Conservation (phyloP, 2,113 vertebrate genomes). For the Chroicocephalus ridibundus region DNA sequence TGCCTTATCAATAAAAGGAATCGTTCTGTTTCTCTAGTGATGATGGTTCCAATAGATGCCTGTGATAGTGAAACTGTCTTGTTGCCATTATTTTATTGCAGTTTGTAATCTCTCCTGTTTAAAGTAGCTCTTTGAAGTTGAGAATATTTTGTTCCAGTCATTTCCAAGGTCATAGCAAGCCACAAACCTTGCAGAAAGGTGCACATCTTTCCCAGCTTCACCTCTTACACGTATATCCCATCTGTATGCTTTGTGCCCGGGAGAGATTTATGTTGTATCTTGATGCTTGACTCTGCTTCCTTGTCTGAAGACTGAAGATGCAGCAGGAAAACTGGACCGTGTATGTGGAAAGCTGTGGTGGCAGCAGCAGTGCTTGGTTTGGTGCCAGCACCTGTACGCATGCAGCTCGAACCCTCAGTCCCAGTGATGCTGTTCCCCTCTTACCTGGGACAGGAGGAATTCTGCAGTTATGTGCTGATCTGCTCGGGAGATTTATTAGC, state of each 20-base stretch:
- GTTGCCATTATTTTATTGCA: neutral
- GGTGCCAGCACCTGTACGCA: neutral
- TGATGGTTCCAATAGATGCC: neutral
- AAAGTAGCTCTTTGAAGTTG: neutral
- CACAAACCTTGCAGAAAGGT: neutral
- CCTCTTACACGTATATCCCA: fast-evolving
- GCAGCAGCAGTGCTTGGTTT: neutral
- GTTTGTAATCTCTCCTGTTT: neutral
- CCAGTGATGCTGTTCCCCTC: neutral
- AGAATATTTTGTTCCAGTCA: neutral
- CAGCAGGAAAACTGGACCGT: neutral
- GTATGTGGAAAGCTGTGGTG: fast-evolving
- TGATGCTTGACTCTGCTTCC: neutral
- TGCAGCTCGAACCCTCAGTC: neutral
- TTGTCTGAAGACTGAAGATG: neutral
- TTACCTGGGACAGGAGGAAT: fast-evolving
- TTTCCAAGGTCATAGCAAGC: neutral
- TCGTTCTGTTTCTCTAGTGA: neutral
- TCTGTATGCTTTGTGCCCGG: neutral
- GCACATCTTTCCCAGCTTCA: neutral
- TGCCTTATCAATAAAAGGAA: neutral
- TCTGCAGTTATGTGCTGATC: neutral
- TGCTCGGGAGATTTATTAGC: neutral
- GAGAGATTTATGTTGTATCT: neutral
- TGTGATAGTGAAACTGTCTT: neutral